Conservation (phyloP, 2,888 invertebrate genomes). For the Rotaria macrura region DNA sequence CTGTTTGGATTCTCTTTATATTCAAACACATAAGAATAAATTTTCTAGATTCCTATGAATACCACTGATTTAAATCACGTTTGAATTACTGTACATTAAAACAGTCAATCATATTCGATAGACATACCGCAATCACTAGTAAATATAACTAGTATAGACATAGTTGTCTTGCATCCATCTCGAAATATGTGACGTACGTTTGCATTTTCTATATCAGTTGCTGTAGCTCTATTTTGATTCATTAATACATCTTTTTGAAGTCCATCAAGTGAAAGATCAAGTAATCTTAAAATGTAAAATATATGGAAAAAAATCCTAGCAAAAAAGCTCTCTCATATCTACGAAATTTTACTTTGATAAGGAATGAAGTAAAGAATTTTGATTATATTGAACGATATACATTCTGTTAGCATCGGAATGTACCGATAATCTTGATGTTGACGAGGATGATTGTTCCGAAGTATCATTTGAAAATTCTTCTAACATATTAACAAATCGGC, state of each 20-base stretch:
- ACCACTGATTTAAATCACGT: too few species aligned
- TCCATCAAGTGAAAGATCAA: not conserved
- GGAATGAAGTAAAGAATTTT: slow-evolving; percentile 1
- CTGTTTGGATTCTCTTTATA: too few species aligned
- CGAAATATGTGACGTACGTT: not conserved
- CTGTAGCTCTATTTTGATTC: not conserved
- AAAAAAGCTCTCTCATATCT: not conserved
- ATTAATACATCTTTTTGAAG: not conserved
- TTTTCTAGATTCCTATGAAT: too few species aligned
- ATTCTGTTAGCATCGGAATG: not conserved
- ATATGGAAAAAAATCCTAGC: not conserved
- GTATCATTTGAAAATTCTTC: not conserved
- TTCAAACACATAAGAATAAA: too few species aligned
- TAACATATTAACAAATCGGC: not conserved
- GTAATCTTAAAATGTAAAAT: not conserved
- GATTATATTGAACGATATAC: not conserved
- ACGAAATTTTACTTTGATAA: not conserved
- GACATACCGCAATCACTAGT: not conserved
- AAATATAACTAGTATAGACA: not conserved
- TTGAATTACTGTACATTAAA: too few species aligned
- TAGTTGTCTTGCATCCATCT: not conserved
- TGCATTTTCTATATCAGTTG: not conserved
- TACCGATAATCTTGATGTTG: too few species aligned
- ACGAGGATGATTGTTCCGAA: not conserved
- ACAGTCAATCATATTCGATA: too few species aligned